Base-by-base conservation (phyloP, 1,140 invertebrate genomes). In the Meteorus sp. region DNA sequence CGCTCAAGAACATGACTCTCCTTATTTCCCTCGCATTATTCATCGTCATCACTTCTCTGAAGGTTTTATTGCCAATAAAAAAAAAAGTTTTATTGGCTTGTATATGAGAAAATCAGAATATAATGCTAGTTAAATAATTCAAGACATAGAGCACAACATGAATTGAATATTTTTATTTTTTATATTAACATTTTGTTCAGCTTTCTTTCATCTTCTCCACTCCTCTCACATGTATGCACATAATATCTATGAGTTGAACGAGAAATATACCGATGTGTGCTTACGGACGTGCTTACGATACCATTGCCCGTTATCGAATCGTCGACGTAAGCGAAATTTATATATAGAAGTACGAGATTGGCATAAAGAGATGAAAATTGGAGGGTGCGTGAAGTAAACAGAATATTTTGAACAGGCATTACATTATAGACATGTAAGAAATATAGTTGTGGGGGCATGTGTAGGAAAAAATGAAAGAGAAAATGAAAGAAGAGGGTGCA, bases 231-330 rank as follows among this genome's bases (percentile, higher is more conserved):
- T n/a, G n/a, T n/a, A n/a, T n/a, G n/a, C n/a, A n/a, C n/a, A 33
- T 33, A 33, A 33, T 41, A 9, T 41, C 15, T 41, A 6, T 6
- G 5, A 41, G 7, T 9, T 9, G 5, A 5, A 17, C 9, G 9
- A 41, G 15, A 41, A n/a, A 41, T 9, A 41, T 47, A 47, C 17
- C 8, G n/a, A 50, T 25, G 25, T 29, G 15, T 23, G 45, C 29
- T 25, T 50, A 25, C 45, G 45, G 25, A 50, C 43, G 45, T 50
- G 45, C 25, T 15, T 25, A 25, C 20, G 22, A 25, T 7, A 25
- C n/a, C n/a, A 25, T 6, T n/a, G 25, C 22, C 3, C 8, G 9
- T 27, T 50, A 23, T 20, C 43, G 15, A 50, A 50, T 50, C 23
- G 22, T 7, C 25, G 25, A 50, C 4, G 45, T 50, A 20, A 50